A percentile compares a stretch with the other conserved stretches of the same genome.
Evolutionary conservation across 2,888 invertebrate species (phyloP).

Genomic region (Augiades crinisus): DNA sequence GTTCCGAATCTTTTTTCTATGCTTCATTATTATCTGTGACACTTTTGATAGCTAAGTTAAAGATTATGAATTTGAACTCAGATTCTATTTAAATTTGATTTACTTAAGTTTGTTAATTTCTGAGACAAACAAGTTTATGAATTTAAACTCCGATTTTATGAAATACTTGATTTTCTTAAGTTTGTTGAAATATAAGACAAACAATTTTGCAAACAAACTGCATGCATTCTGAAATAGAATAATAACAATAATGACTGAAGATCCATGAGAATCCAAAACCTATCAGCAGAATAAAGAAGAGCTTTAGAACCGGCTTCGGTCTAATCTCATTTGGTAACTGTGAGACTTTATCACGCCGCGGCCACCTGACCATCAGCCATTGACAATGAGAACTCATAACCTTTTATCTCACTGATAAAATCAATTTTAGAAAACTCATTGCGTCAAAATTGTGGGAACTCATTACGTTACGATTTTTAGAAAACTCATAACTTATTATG

Average conservation of each 20-base stretch:
- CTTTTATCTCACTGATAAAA: too few species aligned
- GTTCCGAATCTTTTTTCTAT: too few species aligned
- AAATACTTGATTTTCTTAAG: too few species aligned
- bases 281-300: slow-evolving; percentile 42
- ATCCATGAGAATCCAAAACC: background rate
- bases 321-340: slow-evolving; percentile 99
- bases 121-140: too few species aligned
- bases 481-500: background rate
- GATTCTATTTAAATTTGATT: too few species aligned
- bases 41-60: too few species aligned
- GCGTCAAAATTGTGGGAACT: background rate
- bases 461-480: background rate
- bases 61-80: too few species aligned
- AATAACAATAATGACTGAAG: background rate
- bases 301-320: slow-evolving; percentile 82
- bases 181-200: too few species aligned
- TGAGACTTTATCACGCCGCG: slow-evolving; percentile 84
- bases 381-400: slow-evolving; percentile 7
- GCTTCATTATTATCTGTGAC: too few species aligned
- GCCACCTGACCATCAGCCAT: slow-evolving; percentile 28
- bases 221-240: background rate
- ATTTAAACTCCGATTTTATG: too few species aligned
- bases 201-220: too few species aligned
- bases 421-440: background rate
- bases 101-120: too few species aligned